Evolutionary conservation across 2,113 vertebrate species (phyloP), one percentile per base, ranked within the genome.

Genomic region (Pimephales promelas): DNA sequence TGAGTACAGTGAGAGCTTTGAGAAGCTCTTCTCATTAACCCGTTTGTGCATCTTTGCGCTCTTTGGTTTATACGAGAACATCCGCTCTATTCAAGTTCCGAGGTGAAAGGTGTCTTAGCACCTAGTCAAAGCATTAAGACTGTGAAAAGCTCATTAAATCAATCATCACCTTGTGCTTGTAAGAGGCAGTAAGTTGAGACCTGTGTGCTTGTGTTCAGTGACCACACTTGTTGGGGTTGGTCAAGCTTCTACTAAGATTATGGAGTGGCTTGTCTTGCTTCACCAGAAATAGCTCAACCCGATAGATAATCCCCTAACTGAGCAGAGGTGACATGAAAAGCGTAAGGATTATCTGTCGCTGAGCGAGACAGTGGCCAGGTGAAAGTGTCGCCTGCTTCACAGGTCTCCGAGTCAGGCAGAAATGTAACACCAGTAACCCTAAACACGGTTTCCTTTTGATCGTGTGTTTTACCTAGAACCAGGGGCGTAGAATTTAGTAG

Each of bases 241-340:
- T 84, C 34, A 81, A 80, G 28, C 64, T 82, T 77, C 84, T 70
- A 81, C 83, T 20, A 82, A 84, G 86, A 88, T 91, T 91, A 89
- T 76, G 61, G 72, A 82, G 72, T 52, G 87, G 86, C 82, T 79
- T 18, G 70, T 86, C 54, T 87, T 75, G 49, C 71, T 83, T 85
- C 49, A 68, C 87, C 56, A 56, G 83, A 88, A 90, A 90, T 86
- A 89, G 84, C 85, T 87, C 47, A 5, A 20, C 59, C 56, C 83
- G 86, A 86, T 92, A 90, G 86, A 86, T 92, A 90, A 90, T 88
- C 86, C 80, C 76, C 78, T 70, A 82, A 56, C 88, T 66, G 77
- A 54, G 20, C 83, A 88, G 75, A 75, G 86, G 89, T 89, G 86
- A 88, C 86, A 89, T 83, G 70, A 90, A 83, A 87, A 59, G 84